Conservation (phyloP, 2,797 vertebrate genomes). For the Rhinatrema bivittatum region DNA sequence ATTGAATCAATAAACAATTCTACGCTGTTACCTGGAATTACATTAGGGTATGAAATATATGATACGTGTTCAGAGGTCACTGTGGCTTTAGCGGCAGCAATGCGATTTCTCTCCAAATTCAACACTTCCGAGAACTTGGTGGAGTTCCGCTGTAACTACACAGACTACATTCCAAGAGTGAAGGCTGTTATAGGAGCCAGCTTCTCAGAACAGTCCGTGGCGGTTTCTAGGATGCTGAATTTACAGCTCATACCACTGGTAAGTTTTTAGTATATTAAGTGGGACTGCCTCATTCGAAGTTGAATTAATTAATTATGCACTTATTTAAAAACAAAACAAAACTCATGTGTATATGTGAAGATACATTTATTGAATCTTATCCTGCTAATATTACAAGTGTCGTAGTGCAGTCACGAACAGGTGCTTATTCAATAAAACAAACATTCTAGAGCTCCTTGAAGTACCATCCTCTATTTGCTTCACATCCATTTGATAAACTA, state of each 20-base stretch:
- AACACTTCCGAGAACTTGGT: slow-evolving; percentile 35
- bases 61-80: slow-evolving; percentile 77
- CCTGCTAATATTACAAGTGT: no score
- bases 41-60: slow-evolving; percentile 72
- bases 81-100: slow-evolving; percentile 56
- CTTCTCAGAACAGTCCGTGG: slow-evolving; percentile 71
- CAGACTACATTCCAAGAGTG: slow-evolving; percentile 43
- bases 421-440: no score
- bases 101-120: slow-evolving; percentile 53
- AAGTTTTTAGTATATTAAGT: slow-evolving; percentile 19
- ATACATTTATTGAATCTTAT: no score
- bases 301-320: no score
- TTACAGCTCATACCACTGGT: slow-evolving; percentile 78
- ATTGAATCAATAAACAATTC: slow-evolving; percentile 73
- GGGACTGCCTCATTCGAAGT: no score
- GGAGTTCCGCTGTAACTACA: slow-evolving; percentile 50
- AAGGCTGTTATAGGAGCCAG: slow-evolving; percentile 64
- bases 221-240: slow-evolving; percentile 69
- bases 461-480: no score
- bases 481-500: no score
- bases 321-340: no score
- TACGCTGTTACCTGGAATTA: slow-evolving; percentile 51
- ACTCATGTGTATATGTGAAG: no score
- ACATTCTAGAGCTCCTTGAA: no score
- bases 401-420: no score